Conservation (phyloP, 64 coral and sea anemone species). For the Montipora efflorescens region DNA sequence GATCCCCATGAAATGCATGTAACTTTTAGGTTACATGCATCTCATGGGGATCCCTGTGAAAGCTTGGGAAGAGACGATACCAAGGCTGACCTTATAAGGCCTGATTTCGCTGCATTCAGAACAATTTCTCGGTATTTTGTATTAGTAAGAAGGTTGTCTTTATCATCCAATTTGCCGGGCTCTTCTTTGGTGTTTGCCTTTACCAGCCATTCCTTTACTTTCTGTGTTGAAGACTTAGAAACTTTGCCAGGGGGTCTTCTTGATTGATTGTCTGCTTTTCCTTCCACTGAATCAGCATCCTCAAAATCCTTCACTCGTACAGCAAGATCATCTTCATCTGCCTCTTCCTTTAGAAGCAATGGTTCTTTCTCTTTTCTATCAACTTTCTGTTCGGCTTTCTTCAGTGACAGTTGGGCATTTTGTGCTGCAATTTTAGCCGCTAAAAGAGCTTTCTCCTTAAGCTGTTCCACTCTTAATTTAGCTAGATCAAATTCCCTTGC, state of each 20-base stretch:
- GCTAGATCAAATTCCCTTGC: neutral
- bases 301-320: neutral
- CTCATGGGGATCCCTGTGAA: too few relatives aligned
- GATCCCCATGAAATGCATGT: neutral
- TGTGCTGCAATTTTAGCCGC: neutral
- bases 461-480: slow-evolving; percentile 1
- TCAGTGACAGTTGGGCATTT: neutral
- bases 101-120: neutral
- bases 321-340: neutral
- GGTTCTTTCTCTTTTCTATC: neutral
- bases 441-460: slow-evolving; percentile 4
- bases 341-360: neutral
- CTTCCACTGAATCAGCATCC: neutral
- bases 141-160: neutral
- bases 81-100: neutral
- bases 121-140: neutral
- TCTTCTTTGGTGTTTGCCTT: neutral
- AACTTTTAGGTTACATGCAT: too few relatives aligned
- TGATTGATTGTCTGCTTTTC: neutral
- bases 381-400: neutral
- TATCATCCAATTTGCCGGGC: neutral
- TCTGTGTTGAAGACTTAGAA: neutral
- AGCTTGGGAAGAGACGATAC: neutral
- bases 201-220: neutral
- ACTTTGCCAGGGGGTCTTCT: neutral